A percentile compares a stretch with the other conserved stretches of the same genome.
Evolutionary conservation across 92 coral and sea anemone species (phyloP).

Genomic region (Siderastrea siderea): DNA sequence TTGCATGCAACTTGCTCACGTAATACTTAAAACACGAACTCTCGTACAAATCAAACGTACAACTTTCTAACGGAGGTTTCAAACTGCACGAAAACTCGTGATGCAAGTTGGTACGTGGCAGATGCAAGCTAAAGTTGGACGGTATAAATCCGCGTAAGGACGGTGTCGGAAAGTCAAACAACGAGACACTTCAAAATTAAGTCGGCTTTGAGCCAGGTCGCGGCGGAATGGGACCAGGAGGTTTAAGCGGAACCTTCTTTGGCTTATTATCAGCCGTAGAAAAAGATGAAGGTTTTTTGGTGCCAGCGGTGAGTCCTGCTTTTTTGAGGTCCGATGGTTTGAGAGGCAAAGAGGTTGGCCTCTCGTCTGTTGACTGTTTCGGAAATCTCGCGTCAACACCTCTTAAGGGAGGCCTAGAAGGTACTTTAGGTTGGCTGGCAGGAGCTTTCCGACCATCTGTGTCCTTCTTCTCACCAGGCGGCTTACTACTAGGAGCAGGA

Average conservation of each 20-base stretch:
- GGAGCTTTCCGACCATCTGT: not conserved
- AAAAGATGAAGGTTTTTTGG: slow-evolving; percentile 29
- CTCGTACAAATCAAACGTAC: too few relatives aligned
- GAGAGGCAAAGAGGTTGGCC: slow-evolving; percentile 47
- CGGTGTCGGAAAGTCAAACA: not conserved
- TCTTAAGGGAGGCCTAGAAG: slow-evolving; percentile 10
- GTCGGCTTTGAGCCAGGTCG: slow-evolving; percentile 43
- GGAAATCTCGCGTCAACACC: slow-evolving; percentile 9
- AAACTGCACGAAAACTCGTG: too few relatives aligned
- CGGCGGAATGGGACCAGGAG: slow-evolving; percentile 38
- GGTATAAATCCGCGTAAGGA: not conserved
- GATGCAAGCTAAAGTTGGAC: not conserved
- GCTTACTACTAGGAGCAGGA: slow-evolving; percentile 30
- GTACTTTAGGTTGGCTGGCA: slow-evolving; percentile 23
- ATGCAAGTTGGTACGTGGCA: not conserved
- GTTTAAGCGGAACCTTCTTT: slow-evolving; percentile 32
- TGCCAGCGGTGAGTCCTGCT: slow-evolving; percentile 18
- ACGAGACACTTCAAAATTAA: not conserved
- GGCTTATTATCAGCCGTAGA: slow-evolving; percentile 12
- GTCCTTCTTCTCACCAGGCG: not conserved
- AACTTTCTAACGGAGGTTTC: too few relatives aligned
- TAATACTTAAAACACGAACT: too few relatives aligned
- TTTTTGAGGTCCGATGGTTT: slow-evolving; percentile 52
- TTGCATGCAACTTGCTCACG: not conserved
- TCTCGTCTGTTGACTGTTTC: slow-evolving; percentile 36